Base-by-base conservation (phyloP, 2,797 vertebrate genomes). In the Pipistrellus nathusii region DNA sequence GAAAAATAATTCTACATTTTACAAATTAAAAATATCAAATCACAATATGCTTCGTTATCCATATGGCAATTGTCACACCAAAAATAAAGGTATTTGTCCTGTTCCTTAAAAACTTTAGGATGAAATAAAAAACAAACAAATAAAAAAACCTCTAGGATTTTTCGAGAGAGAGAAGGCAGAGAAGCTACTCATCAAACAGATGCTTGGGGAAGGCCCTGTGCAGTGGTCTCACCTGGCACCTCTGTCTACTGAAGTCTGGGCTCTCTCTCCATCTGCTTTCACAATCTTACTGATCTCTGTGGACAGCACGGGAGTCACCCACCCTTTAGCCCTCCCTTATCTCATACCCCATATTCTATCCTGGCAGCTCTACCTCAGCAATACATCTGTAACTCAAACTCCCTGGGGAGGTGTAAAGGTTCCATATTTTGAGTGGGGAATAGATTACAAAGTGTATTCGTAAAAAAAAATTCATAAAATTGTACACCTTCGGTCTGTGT, bases 1-100 rank as follows among this genome's bases (percentile, higher is more conserved):
- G 51, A 90, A 90, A 73, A 80, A 23, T 59, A 77, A 85, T 77
- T 81, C 44, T 57, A 75, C 21, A 62, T 72, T 82, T 92, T 82
- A 48, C 10, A 72, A 82, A 41, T 83, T 62, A 72, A 44, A 85
- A 94, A 8, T n/a, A 59, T 32, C 25, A 66, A 86, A 86, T 59
- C 23, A 73, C 25, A 72, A 91, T 59, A 85, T 59, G 27, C 44
- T 75, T 71, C 6, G 11, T 35, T 73, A 76, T 55, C 38, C 9
- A 64, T 12, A 30, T 5, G 14, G 48, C 35, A 69, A 66, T 4
- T 59, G 55, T 59, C 53, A 69, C 8, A 48, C 7, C 76, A 20
- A 73, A 59, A 66, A 76, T 44, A 38, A 27, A 73, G 23, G 12
- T 66, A n/a, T 46, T 10, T 88, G n/a, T 64, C 46, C 51, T 76